A percentile compares a stretch with the other conserved stretches of the same genome.
These are phyloP conservation scores for Epistrophella euchroma DNA, from an alignment of 2,888 invertebrate species.

Conservation along the genomic window DNA sequence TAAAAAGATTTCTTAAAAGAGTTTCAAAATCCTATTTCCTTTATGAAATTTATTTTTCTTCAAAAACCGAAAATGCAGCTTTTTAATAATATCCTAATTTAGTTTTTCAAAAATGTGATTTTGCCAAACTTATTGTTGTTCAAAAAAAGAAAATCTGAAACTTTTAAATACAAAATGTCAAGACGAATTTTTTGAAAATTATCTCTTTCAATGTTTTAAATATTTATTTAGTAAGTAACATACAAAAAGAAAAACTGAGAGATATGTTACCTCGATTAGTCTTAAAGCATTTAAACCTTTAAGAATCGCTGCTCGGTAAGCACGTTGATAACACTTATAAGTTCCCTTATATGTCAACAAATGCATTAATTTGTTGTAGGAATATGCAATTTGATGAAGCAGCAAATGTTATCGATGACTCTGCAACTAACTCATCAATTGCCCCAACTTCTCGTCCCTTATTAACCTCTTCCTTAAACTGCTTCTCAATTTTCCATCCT, in stretches of 20 bases:
- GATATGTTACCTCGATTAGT: not conserved
- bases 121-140: too few relatives aligned
- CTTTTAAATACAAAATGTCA: too few relatives aligned
- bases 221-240: too few relatives aligned
- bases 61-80: too few relatives aligned
- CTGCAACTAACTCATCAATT: slow-evolving; percentile 33
- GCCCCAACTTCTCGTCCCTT: not conserved
- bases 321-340: slow-evolving; percentile 48
- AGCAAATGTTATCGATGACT: slow-evolving; percentile 71
- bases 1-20: too few relatives aligned
- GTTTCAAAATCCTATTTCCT: too few relatives aligned
- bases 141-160: too few relatives aligned
- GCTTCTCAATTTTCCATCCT: not conserved
- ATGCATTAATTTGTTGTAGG: slow-evolving; percentile 57
- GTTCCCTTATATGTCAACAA: slow-evolving; percentile 63
- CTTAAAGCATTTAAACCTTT: slow-evolving; percentile 5
- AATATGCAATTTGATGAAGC: slow-evolving; percentile 63
- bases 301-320: slow-evolving; percentile 12
- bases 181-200: too few relatives aligned
- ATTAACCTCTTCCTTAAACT: not conserved
- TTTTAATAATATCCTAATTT: too few relatives aligned
- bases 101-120: too few relatives aligned
- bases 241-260: not conserved
- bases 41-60: too few relatives aligned
- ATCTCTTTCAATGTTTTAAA: too few relatives aligned